These are phyloP conservation scores for Andinoacara biseriatus DNA, from an alignment of 2,113 vertebrate genomes.

Conservation along the genomic window DNA sequence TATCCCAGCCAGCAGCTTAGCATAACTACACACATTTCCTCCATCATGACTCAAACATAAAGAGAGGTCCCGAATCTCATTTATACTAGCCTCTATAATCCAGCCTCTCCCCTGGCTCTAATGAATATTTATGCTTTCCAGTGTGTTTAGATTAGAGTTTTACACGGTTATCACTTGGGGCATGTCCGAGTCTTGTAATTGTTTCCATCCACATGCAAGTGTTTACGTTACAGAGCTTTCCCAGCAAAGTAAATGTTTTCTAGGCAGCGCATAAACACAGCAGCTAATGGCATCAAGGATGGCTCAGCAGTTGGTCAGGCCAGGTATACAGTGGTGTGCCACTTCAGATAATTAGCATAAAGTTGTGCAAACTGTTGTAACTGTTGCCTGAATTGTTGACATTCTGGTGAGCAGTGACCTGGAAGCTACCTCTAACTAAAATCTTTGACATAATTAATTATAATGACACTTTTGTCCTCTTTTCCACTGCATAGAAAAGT, in stretches of 20 bases:
- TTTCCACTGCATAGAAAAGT: background rate
- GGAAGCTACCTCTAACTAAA: background rate
- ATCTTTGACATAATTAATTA: background rate
- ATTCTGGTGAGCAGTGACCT: background rate
- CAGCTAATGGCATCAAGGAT: background rate
- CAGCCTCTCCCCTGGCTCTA: background rate
- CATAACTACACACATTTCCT: background rate
- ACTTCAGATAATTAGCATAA: background rate
- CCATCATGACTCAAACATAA: background rate
- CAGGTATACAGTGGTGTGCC: background rate
- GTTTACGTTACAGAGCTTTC: constrained; percentile 30
- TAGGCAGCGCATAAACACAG: constrained; percentile 40
- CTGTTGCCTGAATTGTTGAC: background rate
- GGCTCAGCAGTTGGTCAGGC: background rate
- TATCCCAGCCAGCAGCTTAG: background rate
- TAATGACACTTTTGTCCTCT: background rate
- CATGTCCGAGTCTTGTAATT: constrained; percentile 44
- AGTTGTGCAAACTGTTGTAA: background rate
- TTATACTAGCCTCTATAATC: constrained; percentile 27
- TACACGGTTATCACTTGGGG: constrained; percentile 26
- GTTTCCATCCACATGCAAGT: constrained; percentile 55
- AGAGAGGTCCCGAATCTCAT: constrained; percentile 20
- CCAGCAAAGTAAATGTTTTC: constrained; percentile 56
- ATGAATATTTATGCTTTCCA: constrained; percentile 61
- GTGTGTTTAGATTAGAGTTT: constrained; percentile 28